These are phyloP conservation scores for Anguilla japonica DNA, from an alignment of 2,113 vertebrate genomes.

Conservation along the genomic window DNA sequence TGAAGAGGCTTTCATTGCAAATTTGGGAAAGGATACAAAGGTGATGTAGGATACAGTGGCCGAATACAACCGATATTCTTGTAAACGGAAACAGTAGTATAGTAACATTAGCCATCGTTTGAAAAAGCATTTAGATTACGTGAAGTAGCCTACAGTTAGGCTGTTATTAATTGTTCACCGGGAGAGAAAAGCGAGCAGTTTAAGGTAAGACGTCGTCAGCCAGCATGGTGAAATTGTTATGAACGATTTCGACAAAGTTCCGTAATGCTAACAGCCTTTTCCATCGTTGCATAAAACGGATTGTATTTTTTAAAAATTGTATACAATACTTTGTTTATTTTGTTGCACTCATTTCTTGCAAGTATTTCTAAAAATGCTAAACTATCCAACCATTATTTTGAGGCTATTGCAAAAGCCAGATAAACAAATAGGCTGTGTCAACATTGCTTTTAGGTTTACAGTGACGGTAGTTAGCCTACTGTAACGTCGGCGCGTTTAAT, in stretches of 20 bases:
- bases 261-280: neutral
- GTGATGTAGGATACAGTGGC: constrained; percentile 9
- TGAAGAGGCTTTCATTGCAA: constrained; percentile 11
- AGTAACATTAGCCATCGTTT: neutral
- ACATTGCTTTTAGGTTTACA: neutral
- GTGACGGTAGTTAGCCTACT: no score
- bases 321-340: neutral
- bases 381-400: neutral
- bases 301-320: neutral
- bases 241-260: neutral
- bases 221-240: neutral
- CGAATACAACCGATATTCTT: neutral
- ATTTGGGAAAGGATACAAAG: constrained; percentile 12
- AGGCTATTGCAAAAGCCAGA: neutral
- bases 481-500: no score
- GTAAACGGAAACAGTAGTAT: neutral
- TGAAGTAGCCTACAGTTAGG: neutral
- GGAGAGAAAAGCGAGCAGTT: neutral
- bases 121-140: neutral
- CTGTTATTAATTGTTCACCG: neutral
- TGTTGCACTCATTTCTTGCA: neutral
- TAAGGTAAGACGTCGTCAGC: neutral
- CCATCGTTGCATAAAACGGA: neutral
- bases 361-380: neutral
- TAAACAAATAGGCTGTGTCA: neutral